Evolutionary conservation across 2,113 vertebrate species (phyloP), one percentile per base, ranked within the genome.

Genomic region (Hippocampus guttulatus): DNA sequence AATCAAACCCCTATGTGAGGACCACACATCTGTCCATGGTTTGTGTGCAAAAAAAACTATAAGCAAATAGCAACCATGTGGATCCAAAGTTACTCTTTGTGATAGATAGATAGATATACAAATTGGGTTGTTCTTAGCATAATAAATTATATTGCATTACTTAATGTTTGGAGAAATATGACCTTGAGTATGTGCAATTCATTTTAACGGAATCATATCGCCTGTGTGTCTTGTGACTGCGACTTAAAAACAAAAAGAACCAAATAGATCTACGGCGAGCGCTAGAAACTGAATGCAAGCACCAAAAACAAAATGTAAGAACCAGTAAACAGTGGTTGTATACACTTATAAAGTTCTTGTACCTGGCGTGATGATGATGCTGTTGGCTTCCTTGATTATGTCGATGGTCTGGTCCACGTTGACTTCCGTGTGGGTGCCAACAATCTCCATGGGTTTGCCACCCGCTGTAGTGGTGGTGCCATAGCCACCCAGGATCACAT

Each of bases 381-480:
- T 92, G 85, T 86, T 92, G 76, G 93, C 92, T 43, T 94, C 92
- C 82, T 85, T 93, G 76, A 94, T 92, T 40, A 93, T 85, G 61
- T 94, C 93, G 45, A 92, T 84, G 21, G 90, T 90, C 87, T 94
- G 93, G 33, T 94, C 93, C 82, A 93, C 79, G 18, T 92, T 93
- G 72, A 93, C 88, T 74, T 94, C 92, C 0, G 92, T 94, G 86
- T 94, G 93, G 67, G 92, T 93, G 40, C 93, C 92, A 1, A 91
- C 87, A n/a, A 94, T 94, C 87, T 94, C 93, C 93, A 94, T 94
- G 43, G 93, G 92, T 52, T 93, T 93, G 3, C 92, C 92, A 3
- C 91, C 88, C 0, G 86, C 78, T 1, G 92, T 92, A 72, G 92
- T 91, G 2, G 92, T 87, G 74, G 92, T 93, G 67, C 92, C 92